These are phyloP conservation scores for Macroramphosus scolopax DNA, from an alignment of 2,797 vertebrate genomes.

Conservation along the genomic window DNA sequence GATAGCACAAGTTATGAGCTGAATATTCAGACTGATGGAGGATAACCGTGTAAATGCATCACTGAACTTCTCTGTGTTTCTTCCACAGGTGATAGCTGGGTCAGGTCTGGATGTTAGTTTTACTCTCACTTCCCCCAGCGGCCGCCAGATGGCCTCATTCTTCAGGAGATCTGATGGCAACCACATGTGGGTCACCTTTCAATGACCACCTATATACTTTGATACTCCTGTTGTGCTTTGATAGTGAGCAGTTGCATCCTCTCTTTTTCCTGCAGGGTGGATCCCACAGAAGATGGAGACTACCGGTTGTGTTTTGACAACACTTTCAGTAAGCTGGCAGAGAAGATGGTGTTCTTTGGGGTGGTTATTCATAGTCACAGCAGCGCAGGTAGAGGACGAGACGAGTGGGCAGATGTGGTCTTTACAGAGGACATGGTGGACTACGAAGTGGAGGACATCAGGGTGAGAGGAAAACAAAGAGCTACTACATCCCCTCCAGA, in stretches of 20 bases:
- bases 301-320: constrained; percentile 91
- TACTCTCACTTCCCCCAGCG: constrained; percentile 80
- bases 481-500: not conserved
- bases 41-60: too few relatives aligned
- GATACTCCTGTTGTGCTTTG: too few relatives aligned
- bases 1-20: too few relatives aligned
- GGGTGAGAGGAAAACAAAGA: constrained; percentile 74
- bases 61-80: not conserved
- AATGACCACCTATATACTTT: too few relatives aligned
- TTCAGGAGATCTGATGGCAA: constrained; percentile 83
- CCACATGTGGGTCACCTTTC: constrained; percentile 83
- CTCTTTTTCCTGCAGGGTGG: constrained; percentile 76
- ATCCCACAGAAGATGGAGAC: constrained; percentile 83
- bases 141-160: constrained; percentile 78
- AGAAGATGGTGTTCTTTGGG: constrained; percentile 88
- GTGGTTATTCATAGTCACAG: constrained; percentile 73
- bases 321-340: constrained; percentile 85
- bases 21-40: too few relatives aligned
- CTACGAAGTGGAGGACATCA: constrained; percentile 83
- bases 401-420: constrained; percentile 48
- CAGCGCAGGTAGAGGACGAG: constrained; percentile 51
- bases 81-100: constrained; percentile 84
- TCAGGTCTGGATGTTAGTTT: constrained; percentile 87
- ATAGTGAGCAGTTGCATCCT: too few relatives aligned
- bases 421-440: constrained; percentile 74